Base-by-base conservation (phyloP, 1,140 invertebrate species). In the Ylistrum balloti region DNA sequence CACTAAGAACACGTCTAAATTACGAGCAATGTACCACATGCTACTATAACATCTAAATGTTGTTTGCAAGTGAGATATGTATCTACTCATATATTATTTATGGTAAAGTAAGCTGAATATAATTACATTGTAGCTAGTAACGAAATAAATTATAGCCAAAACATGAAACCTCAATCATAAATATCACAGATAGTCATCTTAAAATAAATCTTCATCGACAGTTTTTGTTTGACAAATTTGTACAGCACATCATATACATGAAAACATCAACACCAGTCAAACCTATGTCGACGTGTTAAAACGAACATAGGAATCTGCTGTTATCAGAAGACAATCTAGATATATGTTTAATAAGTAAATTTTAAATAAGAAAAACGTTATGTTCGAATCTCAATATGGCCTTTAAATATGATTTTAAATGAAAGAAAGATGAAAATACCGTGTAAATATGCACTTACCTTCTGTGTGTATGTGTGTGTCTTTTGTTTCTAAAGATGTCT, bases 151-250 rank as follows among this genome's bases (percentile, higher is more conserved):
- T 28, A 74, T 74, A 74, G 22, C 28, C 20, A 74, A 74, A 74
- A 74, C n/a, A 7, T 28, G 7, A 74, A n/a, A 74, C 56, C 22
- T 28, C 1, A 74, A 74, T 28, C 22, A 74, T 74, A 28, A 74
- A 74, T 74, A 28, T 28, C 56, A 28, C 1, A 74, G 56, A 74
- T 0, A 28, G 9, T 28, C 2, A n/a, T 7, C 56, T 74, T 48
- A 74, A n/a, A 74, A 74, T 74, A 74, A 74, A n/a, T 74, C 56
- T 74, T 74, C 22, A n/a, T 74, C 56, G 17, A 17, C n/a, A 74
- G 56, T 74, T 74, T 74, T 74, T 74, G 56, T 74, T 74, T 74
- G 56, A 74, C 28, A 28, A 74, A 74, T 74, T 28, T 11, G n/a
- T 7, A n/a, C 9, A 45, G 41, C 41, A 28, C 56, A 28, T 7